A percentile compares a stretch with the other conserved stretches of the same genome.
phyloP scores from a whole-genome alignment of 2,113 vertebrate species.

The Hymenochirus boettgeri region DNA sequence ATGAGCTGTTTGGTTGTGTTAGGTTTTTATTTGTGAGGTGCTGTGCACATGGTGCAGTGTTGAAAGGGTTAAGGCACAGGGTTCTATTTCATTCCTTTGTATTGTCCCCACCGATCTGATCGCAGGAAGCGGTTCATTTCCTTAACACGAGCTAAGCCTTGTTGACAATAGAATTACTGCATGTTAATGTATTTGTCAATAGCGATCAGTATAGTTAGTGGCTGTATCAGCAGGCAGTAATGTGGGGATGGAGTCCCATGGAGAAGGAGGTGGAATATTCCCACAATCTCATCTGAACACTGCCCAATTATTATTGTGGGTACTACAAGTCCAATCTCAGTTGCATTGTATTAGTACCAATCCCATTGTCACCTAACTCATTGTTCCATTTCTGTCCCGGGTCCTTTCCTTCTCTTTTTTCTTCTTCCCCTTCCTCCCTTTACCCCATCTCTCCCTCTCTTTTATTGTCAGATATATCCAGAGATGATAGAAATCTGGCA shows the following conservation, averaged over 20 bases:
- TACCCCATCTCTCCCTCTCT: background rate
- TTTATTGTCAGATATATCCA: slow-evolving; percentile 6
- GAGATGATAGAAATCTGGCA: slow-evolving; percentile 8
- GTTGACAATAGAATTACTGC: slow-evolving; percentile 32
- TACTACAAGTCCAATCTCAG: slow-evolving; percentile 1
- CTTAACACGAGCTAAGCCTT: too few relatives aligned
- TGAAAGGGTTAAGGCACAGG: too few relatives aligned
- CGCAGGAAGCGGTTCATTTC: background rate
- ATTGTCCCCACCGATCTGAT: slow-evolving; percentile 8
- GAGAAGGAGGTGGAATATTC: slow-evolving; percentile 2
- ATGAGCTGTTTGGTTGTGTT: too few relatives aligned
- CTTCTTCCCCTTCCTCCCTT: background rate
- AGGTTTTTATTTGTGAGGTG: too few relatives aligned
- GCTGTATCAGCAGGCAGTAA: background rate
- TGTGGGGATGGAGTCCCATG: background rate
- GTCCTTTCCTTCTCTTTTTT: too few relatives aligned
- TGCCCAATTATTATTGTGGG: slow-evolving; percentile 3
- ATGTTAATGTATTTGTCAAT: slow-evolving; percentile 26
- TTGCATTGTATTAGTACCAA: slow-evolving; percentile 2
- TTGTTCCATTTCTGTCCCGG: background rate
- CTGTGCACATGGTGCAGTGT: too few relatives aligned
- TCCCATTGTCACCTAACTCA: slow-evolving; percentile 17
- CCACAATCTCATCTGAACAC: slow-evolving; percentile 13
- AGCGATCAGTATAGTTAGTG: background rate
- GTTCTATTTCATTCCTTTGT: background rate